phyloP scores from a whole-genome alignment of 2,113 vertebrate genomes.

The Manacus vitellinus region DNA sequence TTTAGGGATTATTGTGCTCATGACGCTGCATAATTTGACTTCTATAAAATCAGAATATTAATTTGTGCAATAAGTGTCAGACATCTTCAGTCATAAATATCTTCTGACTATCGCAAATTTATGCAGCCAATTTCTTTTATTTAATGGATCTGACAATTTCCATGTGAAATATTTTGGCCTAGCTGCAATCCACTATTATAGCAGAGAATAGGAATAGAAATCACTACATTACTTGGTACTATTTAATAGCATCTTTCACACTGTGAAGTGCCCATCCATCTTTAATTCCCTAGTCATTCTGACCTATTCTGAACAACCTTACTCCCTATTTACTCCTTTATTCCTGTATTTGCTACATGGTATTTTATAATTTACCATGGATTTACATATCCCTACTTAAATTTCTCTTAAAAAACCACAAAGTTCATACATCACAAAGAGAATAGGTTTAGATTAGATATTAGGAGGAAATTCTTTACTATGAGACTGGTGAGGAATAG shows the following conservation, averaged over 20 bases:
- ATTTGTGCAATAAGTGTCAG: neutral
- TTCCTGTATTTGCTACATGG: rapidly evolving
- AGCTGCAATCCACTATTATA: neutral
- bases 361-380: neutral
- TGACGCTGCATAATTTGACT: neutral
- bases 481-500: neutral
- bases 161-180: neutral
- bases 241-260: neutral
- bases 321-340: neutral
- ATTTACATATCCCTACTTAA: neutral
- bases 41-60: neutral
- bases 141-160: neutral
- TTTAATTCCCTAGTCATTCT: neutral
- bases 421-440: neutral
- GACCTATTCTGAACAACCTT: neutral
- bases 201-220: neutral
- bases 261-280: neutral
- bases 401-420: neutral
- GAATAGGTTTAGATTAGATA: neutral
- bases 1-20: neutral
- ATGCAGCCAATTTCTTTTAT: neutral
- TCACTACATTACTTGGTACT: rapidly evolving
- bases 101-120: neutral
- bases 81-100: neutral
- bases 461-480: neutral